These are phyloP conservation scores for Cottus gobio DNA, from an alignment of 2,113 vertebrate genomes.

Conservation along the genomic window DNA sequence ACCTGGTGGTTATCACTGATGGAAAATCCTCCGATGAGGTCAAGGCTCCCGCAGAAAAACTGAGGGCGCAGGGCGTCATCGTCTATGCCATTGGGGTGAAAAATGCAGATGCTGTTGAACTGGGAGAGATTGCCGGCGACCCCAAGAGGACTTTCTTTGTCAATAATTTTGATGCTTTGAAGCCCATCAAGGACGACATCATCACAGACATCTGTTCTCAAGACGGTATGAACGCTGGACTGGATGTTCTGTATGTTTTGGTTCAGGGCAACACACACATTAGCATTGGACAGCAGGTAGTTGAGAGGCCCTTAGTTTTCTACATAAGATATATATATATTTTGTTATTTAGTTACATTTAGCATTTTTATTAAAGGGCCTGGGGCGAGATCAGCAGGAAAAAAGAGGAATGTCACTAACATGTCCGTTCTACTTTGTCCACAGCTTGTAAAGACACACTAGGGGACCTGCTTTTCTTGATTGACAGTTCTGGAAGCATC, in stretches of 20 bases:
- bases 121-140: slow-evolving; percentile 80
- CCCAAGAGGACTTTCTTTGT: slow-evolving; percentile 82
- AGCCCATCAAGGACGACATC: slow-evolving; percentile 82
- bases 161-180: slow-evolving; percentile 85
- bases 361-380: neutral
- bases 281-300: neutral
- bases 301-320: neutral
- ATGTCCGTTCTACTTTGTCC: slow-evolving; percentile 10
- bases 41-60: slow-evolving; percentile 70
- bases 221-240: slow-evolving; percentile 79
- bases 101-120: slow-evolving; percentile 64
- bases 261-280: neutral
- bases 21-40: slow-evolving; percentile 84
- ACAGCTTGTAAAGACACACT: slow-evolving; percentile 84
- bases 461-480: slow-evolving; percentile 87
- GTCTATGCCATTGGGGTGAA: slow-evolving; percentile 88
- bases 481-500: slow-evolving; percentile 89
- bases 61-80: slow-evolving; percentile 75
- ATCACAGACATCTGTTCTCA: slow-evolving; percentile 85
- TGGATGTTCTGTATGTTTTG: neutral
- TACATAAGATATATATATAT: neutral
- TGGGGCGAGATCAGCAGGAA: neutral
- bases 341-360: neutral
- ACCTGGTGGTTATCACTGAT: slow-evolving; percentile 88
- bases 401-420: neutral